phyloP scores from a whole-genome alignment of 2,797 vertebrate species.

The Mastacembelus armatus region DNA sequence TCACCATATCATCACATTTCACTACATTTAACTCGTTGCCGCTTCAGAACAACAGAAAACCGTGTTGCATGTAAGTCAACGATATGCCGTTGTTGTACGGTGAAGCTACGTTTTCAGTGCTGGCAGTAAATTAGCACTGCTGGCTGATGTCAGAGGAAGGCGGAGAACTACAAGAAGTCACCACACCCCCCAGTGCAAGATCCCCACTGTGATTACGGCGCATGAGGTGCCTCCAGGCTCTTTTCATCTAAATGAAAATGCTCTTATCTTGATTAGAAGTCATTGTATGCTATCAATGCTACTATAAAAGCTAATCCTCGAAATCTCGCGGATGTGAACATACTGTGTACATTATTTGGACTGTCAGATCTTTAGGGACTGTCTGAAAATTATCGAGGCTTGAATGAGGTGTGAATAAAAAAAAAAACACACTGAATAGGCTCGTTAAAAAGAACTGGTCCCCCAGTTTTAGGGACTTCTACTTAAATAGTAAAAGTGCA shows the following conservation, averaged over 20 bases:
- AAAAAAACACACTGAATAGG: too few species aligned
- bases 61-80: neutral
- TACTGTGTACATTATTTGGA: too few species aligned
- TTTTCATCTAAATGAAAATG: slow-evolving; percentile 18
- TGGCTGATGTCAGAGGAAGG: slow-evolving; percentile 79
- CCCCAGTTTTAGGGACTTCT: too few species aligned
- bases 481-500: too few species aligned
- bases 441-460: too few species aligned
- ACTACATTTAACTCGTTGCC: neutral
- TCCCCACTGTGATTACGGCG: slow-evolving; percentile 22
- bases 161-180: slow-evolving; percentile 60
- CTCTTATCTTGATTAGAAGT: neutral
- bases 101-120: slow-evolving; percentile 53
- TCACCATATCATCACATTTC: neutral
- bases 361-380: too few species aligned
- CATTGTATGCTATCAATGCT: neutral
- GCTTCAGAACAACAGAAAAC: neutral
- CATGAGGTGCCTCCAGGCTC: neutral
- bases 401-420: too few species aligned
- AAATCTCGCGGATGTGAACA: slow-evolving; percentile 23
- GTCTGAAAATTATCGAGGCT: too few species aligned
- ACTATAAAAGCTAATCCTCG: neutral
- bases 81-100: slow-evolving; percentile 34
- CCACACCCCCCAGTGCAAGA: slow-evolving; percentile 71
- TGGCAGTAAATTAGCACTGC: slow-evolving; percentile 77